Evolutionary conservation across 2,888 invertebrate genomes (phyloP).

Genomic region (Drosophila pseudotalamancana): DNA sequence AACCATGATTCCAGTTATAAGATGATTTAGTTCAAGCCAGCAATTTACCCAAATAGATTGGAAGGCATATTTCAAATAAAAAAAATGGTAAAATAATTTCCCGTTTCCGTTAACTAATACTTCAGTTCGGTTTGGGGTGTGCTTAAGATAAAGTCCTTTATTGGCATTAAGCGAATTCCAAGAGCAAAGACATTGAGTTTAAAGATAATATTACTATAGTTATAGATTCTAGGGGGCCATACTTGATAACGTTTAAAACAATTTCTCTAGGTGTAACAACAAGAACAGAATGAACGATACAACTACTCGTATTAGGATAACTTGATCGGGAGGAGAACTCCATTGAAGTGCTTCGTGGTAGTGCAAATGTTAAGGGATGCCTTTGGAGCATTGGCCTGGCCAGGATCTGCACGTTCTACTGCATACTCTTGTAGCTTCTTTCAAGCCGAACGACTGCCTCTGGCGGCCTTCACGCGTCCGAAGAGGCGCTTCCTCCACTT

Average conservation of each 20-base stretch:
- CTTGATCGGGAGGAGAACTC: conserved; percentile 21
- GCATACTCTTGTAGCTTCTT: conserved; percentile 26
- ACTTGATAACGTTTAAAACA: conserved; percentile 64
- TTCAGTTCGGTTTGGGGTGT: conserved; percentile 2
- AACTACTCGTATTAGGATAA: conserved; percentile 22
- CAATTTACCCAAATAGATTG: background rate
- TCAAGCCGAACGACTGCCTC: conserved; percentile 59
- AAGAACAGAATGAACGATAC: conserved; percentile 55
- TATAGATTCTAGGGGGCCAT: conserved; percentile 57
- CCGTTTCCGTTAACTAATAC: too few relatives aligned
- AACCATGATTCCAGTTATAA: too few relatives aligned
- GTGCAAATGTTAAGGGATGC: conserved; percentile 5
- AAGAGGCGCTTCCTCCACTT: conserved; percentile 36
- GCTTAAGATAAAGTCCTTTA: conserved; percentile 72
- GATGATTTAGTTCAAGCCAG: too few relatives aligned
- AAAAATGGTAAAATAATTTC: too few relatives aligned
- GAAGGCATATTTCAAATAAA: background rate
- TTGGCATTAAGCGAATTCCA: conserved; percentile 56
- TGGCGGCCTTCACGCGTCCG: conserved; percentile 67
- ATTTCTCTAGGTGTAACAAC: conserved; percentile 63
- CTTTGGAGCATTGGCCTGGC: conserved; percentile 15
- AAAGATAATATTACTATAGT: conserved; percentile 36
- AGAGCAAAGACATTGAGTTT: conserved; percentile 32
- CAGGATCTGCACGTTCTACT: conserved; percentile 3
- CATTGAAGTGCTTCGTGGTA: conserved; percentile 20